A percentile compares a stretch with the other conserved stretches of the same genome.
Conservation (phyloP, 2,888 invertebrate species). For the Steinernema scapterisci region DNA sequence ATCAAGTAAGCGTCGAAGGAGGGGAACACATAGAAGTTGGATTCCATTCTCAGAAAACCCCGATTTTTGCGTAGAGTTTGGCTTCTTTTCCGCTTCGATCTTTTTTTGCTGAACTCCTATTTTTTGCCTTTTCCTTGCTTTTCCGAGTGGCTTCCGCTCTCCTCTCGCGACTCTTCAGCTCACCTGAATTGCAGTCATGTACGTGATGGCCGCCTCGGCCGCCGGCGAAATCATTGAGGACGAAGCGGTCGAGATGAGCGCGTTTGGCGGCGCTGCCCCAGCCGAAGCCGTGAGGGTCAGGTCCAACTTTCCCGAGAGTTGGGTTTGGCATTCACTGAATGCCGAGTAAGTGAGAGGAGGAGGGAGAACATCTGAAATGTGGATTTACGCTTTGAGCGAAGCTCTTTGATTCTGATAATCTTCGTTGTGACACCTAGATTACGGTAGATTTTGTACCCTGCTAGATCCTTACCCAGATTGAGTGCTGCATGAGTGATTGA, state of each 20-base stretch:
- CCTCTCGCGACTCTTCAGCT: neutral
- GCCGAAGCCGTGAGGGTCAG: conserved; percentile 38
- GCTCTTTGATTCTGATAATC: too few species aligned
- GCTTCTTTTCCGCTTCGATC: neutral
- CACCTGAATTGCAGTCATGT: neutral
- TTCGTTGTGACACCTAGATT: too few species aligned
- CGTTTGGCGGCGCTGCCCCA: too few species aligned
- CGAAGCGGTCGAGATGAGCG: too few species aligned
- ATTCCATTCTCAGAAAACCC: neutral
- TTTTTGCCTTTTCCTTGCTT: neutral
- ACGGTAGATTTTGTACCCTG: too few species aligned
- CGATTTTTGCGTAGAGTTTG: neutral
- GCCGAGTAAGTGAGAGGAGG: too few species aligned
- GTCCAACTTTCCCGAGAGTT: conserved; percentile 68
- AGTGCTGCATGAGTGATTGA: too few species aligned
- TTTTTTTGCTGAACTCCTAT: too few species aligned
- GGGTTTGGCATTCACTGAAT: conserved; percentile 60
- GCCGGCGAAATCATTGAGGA: too few species aligned
- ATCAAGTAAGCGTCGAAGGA: neutral
- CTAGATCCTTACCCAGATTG: too few species aligned
- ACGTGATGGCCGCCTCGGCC: neutral
- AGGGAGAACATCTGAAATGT: too few species aligned
- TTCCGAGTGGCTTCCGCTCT: neutral
- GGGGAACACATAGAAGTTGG: neutral
- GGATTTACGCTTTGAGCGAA: too few species aligned